Base-by-base conservation (phyloP, 2,888 invertebrate genomes). In the Hyppa rectilinea region DNA sequence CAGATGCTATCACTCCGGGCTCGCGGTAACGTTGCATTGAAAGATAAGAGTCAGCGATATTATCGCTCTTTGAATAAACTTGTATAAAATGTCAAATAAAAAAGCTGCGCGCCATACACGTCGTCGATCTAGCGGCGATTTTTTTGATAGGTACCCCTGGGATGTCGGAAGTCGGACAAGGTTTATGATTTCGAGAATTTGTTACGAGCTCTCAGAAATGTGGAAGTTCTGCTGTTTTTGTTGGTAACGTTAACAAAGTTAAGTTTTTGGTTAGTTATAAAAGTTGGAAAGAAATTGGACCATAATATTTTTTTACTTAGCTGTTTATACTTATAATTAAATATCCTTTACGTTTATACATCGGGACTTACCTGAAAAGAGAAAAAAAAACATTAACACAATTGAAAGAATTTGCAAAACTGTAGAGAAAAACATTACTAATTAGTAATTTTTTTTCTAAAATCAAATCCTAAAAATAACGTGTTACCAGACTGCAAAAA, bases 41-140 rank as follows among this genome's bases (percentile, higher is more conserved):
- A 94, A 96, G 95, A 95, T 95, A 96, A 95, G 92, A 83, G 95
- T 96, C 95, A 90, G 87, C 89, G 96, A 96, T 96, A 90, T 86
- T 95, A 95, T 95, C 95, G 93, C 87, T 94, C 94, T 95, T 95
- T 96, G 95, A 95, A 96, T 96, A 96, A 95, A 96, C 96, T 95
- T 95, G 95, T 96, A 95, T 95, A 93, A 95, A 96, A 96, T 95
- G 95, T 95, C 95, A 95, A 95, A 95, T 95, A 95, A 95, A 95
- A 95, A 95, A 94, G 93, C 92, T 91, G 91, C 90, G 88, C 88
- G 90, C 93, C 92, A 92, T 94, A 94, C 93, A 93, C 89, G 93
- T 90, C 89, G 93, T 90, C 88, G 74, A 89, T 92, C 91, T 92
- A 86, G 85, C 88, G 89, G 90, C 91, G 93, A 93, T 94, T 91